Base-by-base conservation (phyloP, 2,797 vertebrate species). In the Heteromormyrus szaboi region DNA sequence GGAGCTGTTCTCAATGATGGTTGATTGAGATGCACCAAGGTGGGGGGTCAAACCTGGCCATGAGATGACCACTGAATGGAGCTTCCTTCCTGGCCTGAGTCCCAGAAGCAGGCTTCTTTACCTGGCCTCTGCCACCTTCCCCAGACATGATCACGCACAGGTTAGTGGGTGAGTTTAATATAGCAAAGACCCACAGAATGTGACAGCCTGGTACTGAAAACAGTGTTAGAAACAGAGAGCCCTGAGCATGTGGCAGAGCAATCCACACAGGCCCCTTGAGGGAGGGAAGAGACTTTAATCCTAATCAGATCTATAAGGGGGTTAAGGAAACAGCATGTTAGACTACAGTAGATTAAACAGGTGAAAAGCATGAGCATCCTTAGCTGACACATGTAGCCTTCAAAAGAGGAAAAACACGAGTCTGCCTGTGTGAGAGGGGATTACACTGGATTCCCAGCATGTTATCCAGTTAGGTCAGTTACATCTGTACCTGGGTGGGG, bases 401-500 rank as follows among this genome's bases (percentile, higher is more conserved):
- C 87, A 91, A 88, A 25, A 88, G 88, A 33, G 65, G 53, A 88
- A n/a, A 51, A 44, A 44, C 37, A 87, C 0, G 8, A 41, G 37
- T n/a, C 19, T 14, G 2, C 11, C 50, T 8, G 25, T 62, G 53
- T 41, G 54, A 19, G 54, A 22, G 29, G 44, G 56, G 59, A 44
- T 68, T 87, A 65, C 37, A 87, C 37, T 22, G 56, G 51, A 86
- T 56, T 37, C 53, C n/a, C 59, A 59, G 22, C 22, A 59, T 89
- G 65, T 59, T 59, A 89, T 89, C 89, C 84, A 11, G 72, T 68
- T 85, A 56, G 86, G 56, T 79, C 59, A 76, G 53, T 50, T 86
- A 89, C 51, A 89, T 33, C 85, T 88, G 89, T 93, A 93, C 93
- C 93, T 94, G 92, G 92, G 90, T 48, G 86, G 56, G 68, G 90